Evolutionary conservation across 2,888 invertebrate genomes (phyloP).

Genomic region (Corbicula japonica): DNA sequence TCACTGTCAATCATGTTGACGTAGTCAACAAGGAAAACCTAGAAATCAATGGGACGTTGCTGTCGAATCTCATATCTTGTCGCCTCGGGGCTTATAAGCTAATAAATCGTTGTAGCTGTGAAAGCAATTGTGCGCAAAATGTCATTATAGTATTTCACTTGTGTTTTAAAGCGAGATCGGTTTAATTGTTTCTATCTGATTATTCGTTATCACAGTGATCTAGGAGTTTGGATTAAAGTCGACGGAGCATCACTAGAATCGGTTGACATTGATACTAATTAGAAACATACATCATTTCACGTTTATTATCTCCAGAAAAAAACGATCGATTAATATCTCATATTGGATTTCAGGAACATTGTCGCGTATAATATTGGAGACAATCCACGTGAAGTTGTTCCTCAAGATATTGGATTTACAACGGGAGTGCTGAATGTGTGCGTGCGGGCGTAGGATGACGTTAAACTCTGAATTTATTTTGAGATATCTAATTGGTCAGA

Average conservation of each 20-base stretch:
- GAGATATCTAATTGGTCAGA: slow-evolving; percentile 13
- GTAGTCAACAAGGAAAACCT: slow-evolving; percentile 20
- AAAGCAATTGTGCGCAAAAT: slow-evolving; percentile 17
- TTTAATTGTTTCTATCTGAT: too few species aligned
- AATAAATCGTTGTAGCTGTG: slow-evolving; percentile 14
- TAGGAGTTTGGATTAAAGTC: slow-evolving; percentile 10
- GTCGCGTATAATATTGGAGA: slow-evolving; percentile 6
- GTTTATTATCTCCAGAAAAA: neutral
- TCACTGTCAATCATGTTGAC: slow-evolving; percentile 18
- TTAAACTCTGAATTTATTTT: slow-evolving; percentile 15
- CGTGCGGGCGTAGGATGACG: slow-evolving; percentile 21
- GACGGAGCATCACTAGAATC: neutral
- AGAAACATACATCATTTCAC: neutral
- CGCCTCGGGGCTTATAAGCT: slow-evolving; percentile 15
- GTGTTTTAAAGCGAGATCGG: too few species aligned
- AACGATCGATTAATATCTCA: slow-evolving; percentile 16
- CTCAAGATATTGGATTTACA: slow-evolving; percentile 17
- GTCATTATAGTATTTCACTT: slow-evolving; percentile 13
- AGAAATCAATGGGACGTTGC: slow-evolving; percentile 6
- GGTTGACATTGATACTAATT: neutral
- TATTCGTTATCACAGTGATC: too few species aligned
- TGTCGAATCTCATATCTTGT: slow-evolving; percentile 8
- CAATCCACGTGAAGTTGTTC: slow-evolving; percentile 1
- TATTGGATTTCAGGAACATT: slow-evolving; percentile 18
- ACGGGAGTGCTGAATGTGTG: slow-evolving; percentile 6